Base-by-base conservation (phyloP, 2,888 invertebrate species). In the Eristalinus sepulchralis region DNA sequence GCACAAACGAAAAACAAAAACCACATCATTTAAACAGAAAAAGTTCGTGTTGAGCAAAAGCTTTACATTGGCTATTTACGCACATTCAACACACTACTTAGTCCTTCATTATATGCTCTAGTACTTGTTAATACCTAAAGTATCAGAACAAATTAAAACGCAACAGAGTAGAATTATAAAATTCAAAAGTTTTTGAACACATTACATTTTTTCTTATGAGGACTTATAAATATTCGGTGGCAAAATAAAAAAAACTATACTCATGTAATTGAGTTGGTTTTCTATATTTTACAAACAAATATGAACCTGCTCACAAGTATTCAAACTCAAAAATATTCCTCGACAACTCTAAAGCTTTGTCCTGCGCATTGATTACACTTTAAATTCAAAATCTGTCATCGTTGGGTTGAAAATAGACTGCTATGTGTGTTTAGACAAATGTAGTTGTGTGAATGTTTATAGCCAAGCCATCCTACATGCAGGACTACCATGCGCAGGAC, bases 1-100 rank as follows among this genome's bases (percentile, higher is more conserved):
- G 31, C 59, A 57, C 47, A 77, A 63, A 77, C 66, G 60, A 66
- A 62, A 64, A 64, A 39, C 22, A 10, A 73, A 68, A 47, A 47
- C 47, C 47, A 47, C 47, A 47, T 47, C 17, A 47, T 17, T 47
- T 17, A n/a, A 17, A 76, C 72, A 22, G 33, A 17, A 57, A 62
- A 63, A 57, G 24, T 11, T 57, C 8, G 20, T 9, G n/a, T 4
- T 3, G 13, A 34, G 17, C 20, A 34, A 71, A 47, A 59, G 27
- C 57, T 57, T 57, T 11, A 4, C 1, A 24, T 24, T 22, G 24
- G 47, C 17, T 47, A 17, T 47, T n/a, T 8, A 47, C n/a, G 17
- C 17, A 17, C 47, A 47, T 17, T 47, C 47, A 17, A 47, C 17
- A 47, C 17, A 27, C n/a, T 17, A n/a, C 17, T 47, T 6, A 47